A percentile compares a stretch with the other conserved stretches of the same genome.
Conservation (phyloP, 2,888 invertebrate genomes). For the Zygogramma bicolorata region DNA sequence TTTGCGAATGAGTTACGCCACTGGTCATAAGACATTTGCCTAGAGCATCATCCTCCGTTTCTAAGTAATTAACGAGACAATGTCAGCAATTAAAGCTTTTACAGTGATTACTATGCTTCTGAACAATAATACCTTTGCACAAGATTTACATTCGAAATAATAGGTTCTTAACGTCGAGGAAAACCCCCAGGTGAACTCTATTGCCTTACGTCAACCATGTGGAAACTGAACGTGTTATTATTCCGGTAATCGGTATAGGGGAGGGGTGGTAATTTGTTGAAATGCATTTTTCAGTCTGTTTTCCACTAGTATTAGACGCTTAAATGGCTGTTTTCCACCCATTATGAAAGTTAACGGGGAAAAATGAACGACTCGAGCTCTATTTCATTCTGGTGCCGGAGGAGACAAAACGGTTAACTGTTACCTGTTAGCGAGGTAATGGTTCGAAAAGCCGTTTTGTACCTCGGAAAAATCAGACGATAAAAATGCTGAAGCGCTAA, state of each 20-base stretch:
- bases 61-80: conserved; percentile 48
- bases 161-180: conserved; percentile 43
- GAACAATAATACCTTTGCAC: conserved; percentile 44
- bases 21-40: conserved; percentile 39
- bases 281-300: conserved; percentile 24
- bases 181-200: conserved; percentile 40
- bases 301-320: conserved; percentile 29
- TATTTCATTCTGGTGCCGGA: conserved; percentile 23
- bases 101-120: conserved; percentile 46
- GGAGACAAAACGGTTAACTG: conserved; percentile 30
- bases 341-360: conserved; percentile 19
- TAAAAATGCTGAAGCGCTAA: not conserved
- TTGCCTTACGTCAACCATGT: conserved; percentile 23
- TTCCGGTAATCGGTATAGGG: conserved; percentile 1
- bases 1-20: conserved; percentile 24
- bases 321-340: conserved; percentile 27
- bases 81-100: conserved; percentile 51
- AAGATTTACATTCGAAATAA: conserved; percentile 48
- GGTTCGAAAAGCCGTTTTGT: not conserved
- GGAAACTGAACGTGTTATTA: conserved; percentile 21
- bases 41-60: conserved; percentile 46
- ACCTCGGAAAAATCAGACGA: not conserved
- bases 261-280: conserved; percentile 27
- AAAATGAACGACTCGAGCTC: conserved; percentile 28
- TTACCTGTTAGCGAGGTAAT: not conserved